A percentile compares a stretch with the other conserved stretches of the same genome.
These are phyloP conservation scores for Chrysemys picta DNA, from an alignment of 2,113 vertebrate species.

Conservation along the genomic window DNA sequence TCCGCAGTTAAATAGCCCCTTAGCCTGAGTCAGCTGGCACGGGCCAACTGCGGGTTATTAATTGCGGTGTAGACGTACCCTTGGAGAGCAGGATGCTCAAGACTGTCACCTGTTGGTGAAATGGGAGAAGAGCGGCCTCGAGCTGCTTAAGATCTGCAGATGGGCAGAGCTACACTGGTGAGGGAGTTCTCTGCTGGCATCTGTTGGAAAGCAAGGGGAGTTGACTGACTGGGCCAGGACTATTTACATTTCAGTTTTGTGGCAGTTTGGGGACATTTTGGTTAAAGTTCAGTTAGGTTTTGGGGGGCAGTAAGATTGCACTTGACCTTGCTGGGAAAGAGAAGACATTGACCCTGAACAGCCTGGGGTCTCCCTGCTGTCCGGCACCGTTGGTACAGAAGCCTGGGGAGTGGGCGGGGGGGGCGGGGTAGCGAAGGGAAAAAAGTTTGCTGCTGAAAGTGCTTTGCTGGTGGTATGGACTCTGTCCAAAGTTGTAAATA, in stretches of 20 bases:
- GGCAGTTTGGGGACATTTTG: background rate
- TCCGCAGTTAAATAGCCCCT: background rate
- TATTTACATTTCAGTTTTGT: background rate
- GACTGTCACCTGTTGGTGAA: no score
- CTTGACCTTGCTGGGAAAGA: background rate
- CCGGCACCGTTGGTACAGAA: background rate
- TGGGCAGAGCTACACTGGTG: background rate
- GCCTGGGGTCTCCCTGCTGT: no score
- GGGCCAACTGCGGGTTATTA: background rate
- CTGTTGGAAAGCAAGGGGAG: background rate
- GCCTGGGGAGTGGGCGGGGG: no score
- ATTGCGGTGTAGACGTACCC: background rate
- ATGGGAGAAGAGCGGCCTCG: no score
- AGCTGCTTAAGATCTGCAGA: background rate
- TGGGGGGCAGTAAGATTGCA: background rate
- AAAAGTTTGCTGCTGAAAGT: background rate
- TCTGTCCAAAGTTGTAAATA: background rate
- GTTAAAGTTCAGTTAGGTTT: background rate
- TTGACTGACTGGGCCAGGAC: background rate
- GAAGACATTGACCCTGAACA: background rate
- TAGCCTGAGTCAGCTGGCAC: background rate
- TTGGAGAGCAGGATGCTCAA: background rate
- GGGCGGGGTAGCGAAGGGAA: no score
- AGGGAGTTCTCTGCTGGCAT: background rate
- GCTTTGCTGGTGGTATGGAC: background rate